Conservation (phyloP, 1,140 invertebrate genomes). For the Danaus melanippus region DNA sequence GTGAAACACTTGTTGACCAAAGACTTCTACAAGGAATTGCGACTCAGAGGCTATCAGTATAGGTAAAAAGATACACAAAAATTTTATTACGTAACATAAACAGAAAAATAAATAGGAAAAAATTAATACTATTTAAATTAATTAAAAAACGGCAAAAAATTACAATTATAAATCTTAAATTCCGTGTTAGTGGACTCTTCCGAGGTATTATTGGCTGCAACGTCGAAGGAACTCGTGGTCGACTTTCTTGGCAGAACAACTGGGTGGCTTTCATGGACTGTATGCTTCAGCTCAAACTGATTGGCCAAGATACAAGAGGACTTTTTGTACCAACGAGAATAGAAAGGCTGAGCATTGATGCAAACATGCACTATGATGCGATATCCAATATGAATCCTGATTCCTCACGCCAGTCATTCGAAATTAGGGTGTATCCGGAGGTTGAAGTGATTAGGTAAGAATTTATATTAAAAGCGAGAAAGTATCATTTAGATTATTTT, state of each 20-base stretch:
- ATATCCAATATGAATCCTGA: slow-evolving; percentile 70
- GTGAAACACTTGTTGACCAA: slow-evolving; percentile 72
- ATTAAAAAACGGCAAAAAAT: too few relatives aligned
- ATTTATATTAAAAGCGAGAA: too few relatives aligned
- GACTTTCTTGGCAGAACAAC: slow-evolving; percentile 77
- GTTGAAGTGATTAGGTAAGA: slow-evolving; percentile 62
- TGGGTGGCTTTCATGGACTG: slow-evolving; percentile 96
- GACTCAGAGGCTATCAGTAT: slow-evolving; percentile 94
- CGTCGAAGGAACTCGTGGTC: slow-evolving; percentile 61
- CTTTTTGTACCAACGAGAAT: slow-evolving; percentile 91
- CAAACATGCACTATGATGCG: slow-evolving; percentile 75
- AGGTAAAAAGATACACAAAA: slow-evolving; percentile 49
- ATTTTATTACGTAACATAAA: background rate
- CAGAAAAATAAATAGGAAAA: too few relatives aligned
- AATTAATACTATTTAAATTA: too few relatives aligned
- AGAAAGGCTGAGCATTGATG: slow-evolving; percentile 84
- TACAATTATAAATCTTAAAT: too few relatives aligned
- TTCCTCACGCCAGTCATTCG: slow-evolving; percentile 54
- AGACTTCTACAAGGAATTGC: slow-evolving; percentile 94
- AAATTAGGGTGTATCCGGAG: slow-evolving; percentile 58
- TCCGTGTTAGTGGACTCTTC: slow-evolving; percentile 75
- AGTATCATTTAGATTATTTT: too few relatives aligned
- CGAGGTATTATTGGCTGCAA: slow-evolving; percentile 74
- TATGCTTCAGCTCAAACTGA: slow-evolving; percentile 89
- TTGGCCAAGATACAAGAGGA: slow-evolving; percentile 81